A percentile compares a stretch with the other conserved stretches of the same genome.
These are phyloP conservation scores for Caenorhabditis drosophilae DNA, from an alignment of 2,888 invertebrate species.

Conservation along the genomic window DNA sequence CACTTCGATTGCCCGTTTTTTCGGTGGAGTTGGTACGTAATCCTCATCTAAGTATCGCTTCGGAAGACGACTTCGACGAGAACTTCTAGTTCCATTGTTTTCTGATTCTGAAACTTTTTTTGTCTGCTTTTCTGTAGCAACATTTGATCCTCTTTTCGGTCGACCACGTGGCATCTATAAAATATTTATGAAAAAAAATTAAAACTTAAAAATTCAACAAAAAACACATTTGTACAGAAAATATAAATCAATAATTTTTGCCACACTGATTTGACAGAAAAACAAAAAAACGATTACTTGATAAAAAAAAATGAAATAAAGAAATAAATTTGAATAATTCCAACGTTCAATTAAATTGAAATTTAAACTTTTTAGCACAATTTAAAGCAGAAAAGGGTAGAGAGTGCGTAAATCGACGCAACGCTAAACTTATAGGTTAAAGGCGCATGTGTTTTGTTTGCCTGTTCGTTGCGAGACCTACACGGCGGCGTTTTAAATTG, in stretches of 20 bases:
- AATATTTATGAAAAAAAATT: too few species aligned
- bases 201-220: too few species aligned
- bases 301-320: too few species aligned
- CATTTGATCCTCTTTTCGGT: too few species aligned
- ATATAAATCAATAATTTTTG: too few species aligned
- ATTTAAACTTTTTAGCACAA: too few species aligned
- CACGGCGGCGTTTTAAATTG: conserved; percentile 8
- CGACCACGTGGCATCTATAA: too few species aligned
- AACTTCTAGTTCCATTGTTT: neutral
- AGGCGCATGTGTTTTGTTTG: conserved; percentile 15
- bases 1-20: neutral
- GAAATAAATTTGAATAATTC: too few species aligned
- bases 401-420: conserved; percentile 32
- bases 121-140: conserved; percentile 14
- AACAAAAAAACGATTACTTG: too few species aligned
- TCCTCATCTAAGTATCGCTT: conserved; percentile 28
- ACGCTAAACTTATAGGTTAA: conserved; percentile 15
- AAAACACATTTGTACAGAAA: too few species aligned
- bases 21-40: conserved; percentile 4
- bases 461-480: conserved; percentile 21
- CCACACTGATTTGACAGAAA: too few species aligned
- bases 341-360: too few species aligned
- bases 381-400: neutral
- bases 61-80: conserved; percentile 26
- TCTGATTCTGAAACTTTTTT: neutral